Evolutionary conservation across 2,113 vertebrate genomes (phyloP), one percentile per base, ranked within the genome.

Genomic region (Chionodraco myersi): DNA sequence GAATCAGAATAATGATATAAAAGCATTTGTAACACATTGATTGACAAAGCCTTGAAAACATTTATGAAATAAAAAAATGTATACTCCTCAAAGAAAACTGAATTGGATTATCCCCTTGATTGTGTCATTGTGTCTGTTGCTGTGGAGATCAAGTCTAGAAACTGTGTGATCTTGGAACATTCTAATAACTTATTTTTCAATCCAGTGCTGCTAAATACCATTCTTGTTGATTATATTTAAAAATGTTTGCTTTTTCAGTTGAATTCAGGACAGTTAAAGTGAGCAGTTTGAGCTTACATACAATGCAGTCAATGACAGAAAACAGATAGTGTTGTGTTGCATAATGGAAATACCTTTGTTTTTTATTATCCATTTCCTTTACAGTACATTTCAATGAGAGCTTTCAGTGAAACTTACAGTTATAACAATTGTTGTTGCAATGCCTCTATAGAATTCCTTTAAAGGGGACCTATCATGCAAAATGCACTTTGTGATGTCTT

Each of bases 351-450:
- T 3, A 49, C 45, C 48, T 21, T 8, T n/a, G 12, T 21, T 47
- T 72, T 47, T 72, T 59, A 53, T 70, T 23, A 86, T 44, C 26
- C 41, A 58, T 70, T 71, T 63, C 4, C 64, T 71, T 80, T 10
- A 56, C 34, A 71, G 21, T 21, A 21, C 21, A 21, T 80, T 62
- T 74, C 15, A 52, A 15, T 45, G 5, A 34, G 23, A 48, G 7
- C 52, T 41, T 41, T 41, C 6, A 41, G 36, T 41, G 36, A 6
- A 41, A 41, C 6, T 7, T 70, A 34, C 53, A 62, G 26, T 56
- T 58, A 36, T 49, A 57, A 72, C 10, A 59, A 52, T 30, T 30
- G 34, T 8, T 53, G 21, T n/a, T 65, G 51, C 3, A 47, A 11
- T 72, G 52, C 63, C 13, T 44, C 48, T 82, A 41, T 47, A 3